These are phyloP conservation scores for Xiphophorus birchmanni DNA, from an alignment of 2,797 vertebrate genomes.

Conservation along the genomic window DNA sequence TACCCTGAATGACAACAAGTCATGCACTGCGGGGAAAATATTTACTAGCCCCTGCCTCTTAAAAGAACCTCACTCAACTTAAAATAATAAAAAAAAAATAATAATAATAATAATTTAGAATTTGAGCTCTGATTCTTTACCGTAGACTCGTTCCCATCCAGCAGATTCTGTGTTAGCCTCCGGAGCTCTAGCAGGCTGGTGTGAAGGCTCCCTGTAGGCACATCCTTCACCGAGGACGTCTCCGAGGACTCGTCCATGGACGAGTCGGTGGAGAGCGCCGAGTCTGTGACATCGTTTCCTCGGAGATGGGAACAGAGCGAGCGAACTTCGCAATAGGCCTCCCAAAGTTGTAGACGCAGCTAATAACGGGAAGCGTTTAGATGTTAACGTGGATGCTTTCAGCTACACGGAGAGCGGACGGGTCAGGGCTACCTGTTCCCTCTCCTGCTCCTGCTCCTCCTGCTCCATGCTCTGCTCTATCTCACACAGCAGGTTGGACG, in stretches of 20 bases:
- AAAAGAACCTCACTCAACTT: background rate
- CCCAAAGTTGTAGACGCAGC: slow-evolving; percentile 96
- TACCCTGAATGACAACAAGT: background rate
- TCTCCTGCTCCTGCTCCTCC: slow-evolving; percentile 96
- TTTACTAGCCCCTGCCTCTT: background rate
- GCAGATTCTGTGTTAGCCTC: slow-evolving; percentile 92
- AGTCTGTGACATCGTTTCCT: slow-evolving; percentile 93
- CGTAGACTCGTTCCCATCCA: slow-evolving; percentile 93
- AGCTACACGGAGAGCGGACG: background rate
- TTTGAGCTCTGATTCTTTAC: slow-evolving; percentile 66
- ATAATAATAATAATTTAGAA: background rate
- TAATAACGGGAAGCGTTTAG: slow-evolving; percentile 45
- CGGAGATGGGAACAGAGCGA: slow-evolving; percentile 94
- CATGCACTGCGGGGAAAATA: background rate
- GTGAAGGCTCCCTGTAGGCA: slow-evolving; percentile 91
- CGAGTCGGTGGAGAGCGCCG: slow-evolving; percentile 93
- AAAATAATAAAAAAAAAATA: no score
- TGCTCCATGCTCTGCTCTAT: slow-evolving; percentile 99
- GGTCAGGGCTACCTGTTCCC: slow-evolving; percentile 88
- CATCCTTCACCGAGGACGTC: slow-evolving; percentile 94
- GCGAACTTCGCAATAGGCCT: slow-evolving; percentile 94
- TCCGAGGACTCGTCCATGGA: slow-evolving; percentile 98
- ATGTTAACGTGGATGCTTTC: background rate
- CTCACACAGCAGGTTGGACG: slow-evolving; percentile 92
- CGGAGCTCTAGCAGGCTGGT: slow-evolving; percentile 91